Base-by-base conservation (phyloP, 1,140 invertebrate genomes). In the Notospermus geniculatus region DNA sequence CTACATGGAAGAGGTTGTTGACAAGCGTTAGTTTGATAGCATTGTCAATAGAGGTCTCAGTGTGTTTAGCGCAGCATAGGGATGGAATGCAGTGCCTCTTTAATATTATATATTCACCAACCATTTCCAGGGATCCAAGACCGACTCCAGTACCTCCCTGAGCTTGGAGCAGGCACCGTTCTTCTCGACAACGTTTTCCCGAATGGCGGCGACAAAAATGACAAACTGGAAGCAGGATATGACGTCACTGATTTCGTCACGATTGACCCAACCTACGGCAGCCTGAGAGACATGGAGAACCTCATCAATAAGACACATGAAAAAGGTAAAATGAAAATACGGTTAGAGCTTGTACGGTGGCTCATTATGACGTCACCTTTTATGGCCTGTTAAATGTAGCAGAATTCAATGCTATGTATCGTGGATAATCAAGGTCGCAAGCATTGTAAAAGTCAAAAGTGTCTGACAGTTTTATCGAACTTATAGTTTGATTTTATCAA, bases 171-270 rank as follows among this genome's bases (percentile, higher is more conserved):
- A 0, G 83, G 84, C 0, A 86, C 87, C 4, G 80, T 91, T 36
- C 56, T 91, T 89, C 88, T 73, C 92, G 23, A 89, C 88, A 22
- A 88, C 89, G 1, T 87, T 91, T 53, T 90, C 86, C 77, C 82
- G 83, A 63, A 88, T 87, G 0, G 88, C 88, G 0, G 86, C 88
- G 85, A 80, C n/a, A n/a, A n/a, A n/a, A n/a, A n/a, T n/a, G n/a
- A 83, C 52, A 88, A 90, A 71, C 87, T 4, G 32, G 15, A 36
- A 36, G 87, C 64, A n/a, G 88, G 88, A 1, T 90, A 92, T 67
- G 89, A 90, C 64, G 86, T 90, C 52, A 61, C 85, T 0, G 86
- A 92, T 74, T 92, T 89, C 70, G 87, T 82, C 50, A 80, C 85
- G 5, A 85, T 94, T 5, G 86, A 92, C 66, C 78, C 86, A 0